Percentiles rank a stretch among this genome's conserved stretches.
phyloP scores from a whole-genome alignment of 1,140 invertebrate genomes.

The Druon quercuslanigerum region DNA sequence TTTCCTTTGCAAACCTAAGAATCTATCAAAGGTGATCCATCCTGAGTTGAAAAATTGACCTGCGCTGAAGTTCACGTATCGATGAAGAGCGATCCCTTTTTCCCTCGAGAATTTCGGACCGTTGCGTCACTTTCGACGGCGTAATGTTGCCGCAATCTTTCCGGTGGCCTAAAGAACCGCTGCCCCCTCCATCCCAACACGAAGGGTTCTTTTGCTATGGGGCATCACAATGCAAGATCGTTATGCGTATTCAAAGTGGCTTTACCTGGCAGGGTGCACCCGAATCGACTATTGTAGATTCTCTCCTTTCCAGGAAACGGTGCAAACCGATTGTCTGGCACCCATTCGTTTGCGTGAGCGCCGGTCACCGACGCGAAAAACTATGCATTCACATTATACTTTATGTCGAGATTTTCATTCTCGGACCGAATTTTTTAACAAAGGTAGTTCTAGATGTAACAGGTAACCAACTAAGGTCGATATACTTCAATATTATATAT shows the following conservation, averaged over 20 bases:
- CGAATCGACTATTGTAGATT: slow-evolving; percentile 43
- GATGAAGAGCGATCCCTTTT: slow-evolving; percentile 28
- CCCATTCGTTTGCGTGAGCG: slow-evolving; percentile 30
- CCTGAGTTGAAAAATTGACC: slow-evolving; percentile 9
- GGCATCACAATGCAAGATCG: slow-evolving; percentile 53
- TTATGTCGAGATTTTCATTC: slow-evolving; percentile 8
- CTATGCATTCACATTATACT: slow-evolving; percentile 23
- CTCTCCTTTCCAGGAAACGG: slow-evolving; percentile 48
- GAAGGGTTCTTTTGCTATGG: slow-evolving; percentile 15
- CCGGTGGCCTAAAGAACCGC: slow-evolving; percentile 17
- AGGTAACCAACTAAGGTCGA: slow-evolving; percentile 22
- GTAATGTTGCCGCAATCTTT: slow-evolving; percentile 40
- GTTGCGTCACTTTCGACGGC: slow-evolving; percentile 23
- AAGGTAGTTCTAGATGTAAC: slow-evolving; percentile 20
- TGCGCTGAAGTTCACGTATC: slow-evolving; percentile 25
- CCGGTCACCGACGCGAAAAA: slow-evolving; percentile 30
- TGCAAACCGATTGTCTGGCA: slow-evolving; percentile 32
- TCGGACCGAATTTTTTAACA: not conserved
- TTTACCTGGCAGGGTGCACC: slow-evolving; percentile 47
- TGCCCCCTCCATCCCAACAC: not conserved
- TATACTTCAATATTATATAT: too few species aligned
- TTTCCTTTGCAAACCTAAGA: too few species aligned
- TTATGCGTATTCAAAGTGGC: slow-evolving; percentile 59
- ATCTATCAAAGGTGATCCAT: not conserved
- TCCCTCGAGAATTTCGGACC: slow-evolving; percentile 34